These are phyloP conservation scores for Pentalonia nigronervosa DNA, from an alignment of 1,140 invertebrate species.

Conservation along the genomic window DNA sequence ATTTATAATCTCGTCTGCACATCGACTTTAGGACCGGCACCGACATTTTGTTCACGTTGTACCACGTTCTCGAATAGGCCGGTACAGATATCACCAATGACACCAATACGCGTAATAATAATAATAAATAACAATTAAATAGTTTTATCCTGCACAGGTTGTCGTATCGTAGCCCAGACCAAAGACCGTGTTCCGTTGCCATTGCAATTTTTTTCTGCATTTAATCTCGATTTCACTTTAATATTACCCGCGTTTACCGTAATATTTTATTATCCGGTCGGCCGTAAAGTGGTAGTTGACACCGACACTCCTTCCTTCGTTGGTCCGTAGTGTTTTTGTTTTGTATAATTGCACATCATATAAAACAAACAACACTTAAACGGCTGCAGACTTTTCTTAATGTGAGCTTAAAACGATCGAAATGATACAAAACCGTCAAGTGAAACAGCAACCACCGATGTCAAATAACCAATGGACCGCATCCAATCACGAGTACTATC, in stretches of 20 bases:
- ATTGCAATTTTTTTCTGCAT: not conserved
- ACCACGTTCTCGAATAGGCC: not conserved
- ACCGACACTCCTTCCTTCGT: no score
- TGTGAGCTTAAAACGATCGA: not conserved
- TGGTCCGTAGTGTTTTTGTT: no score
- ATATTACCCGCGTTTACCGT: not conserved
- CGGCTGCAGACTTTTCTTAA: not conserved
- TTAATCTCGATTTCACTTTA: not conserved
- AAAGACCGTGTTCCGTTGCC: not conserved
- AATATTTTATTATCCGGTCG: no score
- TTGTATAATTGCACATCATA: not conserved
- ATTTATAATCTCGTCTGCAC: not conserved
- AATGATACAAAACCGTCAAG: conserved; percentile 36
- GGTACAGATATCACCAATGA: not conserved
- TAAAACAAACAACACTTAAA: not conserved
- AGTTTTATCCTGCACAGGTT: not conserved
- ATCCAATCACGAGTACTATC: conserved; percentile 22
- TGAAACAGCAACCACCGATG: conserved; percentile 33
- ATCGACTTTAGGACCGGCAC: not conserved
- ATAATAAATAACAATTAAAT: not conserved
- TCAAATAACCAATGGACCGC: conserved; percentile 32
- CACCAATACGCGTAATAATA: not conserved
- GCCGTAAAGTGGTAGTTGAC: no score
- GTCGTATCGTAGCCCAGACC: not conserved
- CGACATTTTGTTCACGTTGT: not conserved